A percentile compares a stretch with the other conserved stretches of the same genome.
Evolutionary conservation across 2,113 vertebrate species (phyloP).

Genomic region (Himantopus leucocephalus): DNA sequence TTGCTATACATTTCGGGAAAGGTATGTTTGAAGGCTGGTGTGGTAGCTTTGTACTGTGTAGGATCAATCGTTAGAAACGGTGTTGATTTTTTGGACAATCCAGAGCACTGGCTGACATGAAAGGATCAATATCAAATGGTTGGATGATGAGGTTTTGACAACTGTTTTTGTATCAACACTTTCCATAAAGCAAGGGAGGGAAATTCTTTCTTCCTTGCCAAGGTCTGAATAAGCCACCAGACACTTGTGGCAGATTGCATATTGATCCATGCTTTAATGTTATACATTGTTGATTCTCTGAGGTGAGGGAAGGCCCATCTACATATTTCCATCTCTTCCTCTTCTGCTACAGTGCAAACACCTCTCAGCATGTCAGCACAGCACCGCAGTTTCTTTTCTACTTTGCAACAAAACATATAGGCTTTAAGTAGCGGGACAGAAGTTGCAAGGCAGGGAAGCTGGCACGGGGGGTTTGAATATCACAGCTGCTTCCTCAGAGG

Average conservation of each 20-base stretch:
- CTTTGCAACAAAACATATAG: fast-evolving
- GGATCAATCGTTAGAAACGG: background rate
- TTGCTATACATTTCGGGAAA: background rate
- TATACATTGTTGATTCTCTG: background rate
- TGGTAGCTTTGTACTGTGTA: background rate
- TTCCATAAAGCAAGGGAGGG: background rate
- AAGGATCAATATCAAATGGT: background rate
- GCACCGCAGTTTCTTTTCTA: background rate
- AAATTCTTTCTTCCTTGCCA: slow-evolving; percentile 4
- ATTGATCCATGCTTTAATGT: background rate
- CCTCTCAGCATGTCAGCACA: background rate
- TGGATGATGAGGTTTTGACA: slow-evolving; percentile 25
- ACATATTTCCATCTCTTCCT: background rate
- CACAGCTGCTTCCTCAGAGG: background rate
- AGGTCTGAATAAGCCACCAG: background rate
- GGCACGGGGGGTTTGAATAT: background rate
- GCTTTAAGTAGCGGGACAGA: background rate
- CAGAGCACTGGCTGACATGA: background rate
- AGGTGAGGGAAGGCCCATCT: background rate
- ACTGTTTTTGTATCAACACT: slow-evolving; percentile 26
- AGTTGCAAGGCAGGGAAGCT: background rate
- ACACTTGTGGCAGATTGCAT: slow-evolving; percentile 8
- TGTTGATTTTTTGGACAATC: background rate
- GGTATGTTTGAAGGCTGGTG: background rate
- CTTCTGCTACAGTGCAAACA: background rate